Percentiles rank a stretch among this genome's conserved stretches.
Conservation (phyloP, 2,113 vertebrate species). For the Emydura subglobosa region DNA sequence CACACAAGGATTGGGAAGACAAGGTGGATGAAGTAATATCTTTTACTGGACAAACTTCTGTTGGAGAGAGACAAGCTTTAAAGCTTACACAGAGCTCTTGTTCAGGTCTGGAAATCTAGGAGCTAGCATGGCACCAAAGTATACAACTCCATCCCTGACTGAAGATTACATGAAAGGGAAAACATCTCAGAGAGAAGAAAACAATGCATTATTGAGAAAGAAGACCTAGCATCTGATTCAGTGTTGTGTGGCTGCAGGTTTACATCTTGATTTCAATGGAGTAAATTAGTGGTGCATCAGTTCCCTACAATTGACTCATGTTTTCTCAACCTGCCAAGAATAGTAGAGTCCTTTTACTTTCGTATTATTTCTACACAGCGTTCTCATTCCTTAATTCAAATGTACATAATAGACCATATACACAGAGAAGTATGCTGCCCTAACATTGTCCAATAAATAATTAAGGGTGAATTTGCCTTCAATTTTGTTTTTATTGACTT, state of each 20-base stretch:
- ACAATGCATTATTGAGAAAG: background rate
- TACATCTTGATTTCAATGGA: background rate
- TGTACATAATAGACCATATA: background rate
- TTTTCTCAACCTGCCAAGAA: background rate
- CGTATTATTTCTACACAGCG: background rate
- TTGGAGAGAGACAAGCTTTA: background rate
- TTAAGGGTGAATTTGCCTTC: constrained; percentile 2
- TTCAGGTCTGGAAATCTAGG: background rate
- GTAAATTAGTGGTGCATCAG: background rate
- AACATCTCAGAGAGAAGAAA: background rate
- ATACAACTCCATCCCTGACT: background rate
- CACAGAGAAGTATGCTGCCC: background rate
- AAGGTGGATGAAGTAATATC: background rate
- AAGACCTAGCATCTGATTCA: background rate
- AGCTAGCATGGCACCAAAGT: background rate
- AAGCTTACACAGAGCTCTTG: background rate
- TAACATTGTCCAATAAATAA: constrained; percentile 33
- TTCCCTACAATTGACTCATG: background rate
- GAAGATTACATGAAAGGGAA: background rate
- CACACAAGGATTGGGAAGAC: background rate
- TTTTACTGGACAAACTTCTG: background rate
- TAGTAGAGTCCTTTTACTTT: background rate
- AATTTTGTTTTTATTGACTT: constrained; percentile 14
- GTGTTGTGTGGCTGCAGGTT: background rate
- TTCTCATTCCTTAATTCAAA: background rate